Evolutionary conservation across 2,888 invertebrate genomes (phyloP).

Genomic region (Malthinus seriepunctatus): DNA sequence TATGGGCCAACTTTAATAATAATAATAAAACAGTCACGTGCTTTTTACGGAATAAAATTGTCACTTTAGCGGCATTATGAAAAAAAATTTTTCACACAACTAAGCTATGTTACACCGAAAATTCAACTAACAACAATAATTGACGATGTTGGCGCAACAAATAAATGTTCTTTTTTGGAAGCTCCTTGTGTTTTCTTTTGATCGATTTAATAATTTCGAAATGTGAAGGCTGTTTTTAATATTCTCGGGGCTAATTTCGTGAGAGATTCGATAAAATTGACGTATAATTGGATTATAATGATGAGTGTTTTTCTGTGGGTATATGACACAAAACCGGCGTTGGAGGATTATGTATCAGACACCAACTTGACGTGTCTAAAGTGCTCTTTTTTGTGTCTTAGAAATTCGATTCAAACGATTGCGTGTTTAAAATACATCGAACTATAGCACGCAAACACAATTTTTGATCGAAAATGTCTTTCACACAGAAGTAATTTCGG

Average conservation of each 20-base stretch:
- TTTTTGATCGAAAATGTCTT: constrained; percentile 41
- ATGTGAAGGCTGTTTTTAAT: constrained; percentile 16
- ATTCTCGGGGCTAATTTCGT: constrained; percentile 17
- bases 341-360: constrained; percentile 26
- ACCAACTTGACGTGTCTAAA: constrained; percentile 29
- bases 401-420: constrained; percentile 39
- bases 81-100: no score
- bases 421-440: constrained; percentile 40
- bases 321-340: constrained; percentile 18
- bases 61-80: no score
- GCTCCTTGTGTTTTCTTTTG: constrained; percentile 12
- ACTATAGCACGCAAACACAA: constrained; percentile 40
- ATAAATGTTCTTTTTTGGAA: constrained; percentile 8
- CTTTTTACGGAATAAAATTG: neutral
- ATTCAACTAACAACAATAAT: constrained; percentile 8
- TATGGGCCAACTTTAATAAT: neutral
- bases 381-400: constrained; percentile 34
- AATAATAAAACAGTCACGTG: constrained; percentile 5
- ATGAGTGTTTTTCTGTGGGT: constrained; percentile 21
- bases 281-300: constrained; percentile 23
- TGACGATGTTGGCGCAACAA: constrained; percentile 8
- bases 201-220: constrained; percentile 15
- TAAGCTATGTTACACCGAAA: neutral
- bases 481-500: constrained; percentile 36
- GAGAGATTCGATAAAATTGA: constrained; percentile 20